Conservation (phyloP, 2,797 vertebrate species). For the Phalanger gymnotis region DNA sequence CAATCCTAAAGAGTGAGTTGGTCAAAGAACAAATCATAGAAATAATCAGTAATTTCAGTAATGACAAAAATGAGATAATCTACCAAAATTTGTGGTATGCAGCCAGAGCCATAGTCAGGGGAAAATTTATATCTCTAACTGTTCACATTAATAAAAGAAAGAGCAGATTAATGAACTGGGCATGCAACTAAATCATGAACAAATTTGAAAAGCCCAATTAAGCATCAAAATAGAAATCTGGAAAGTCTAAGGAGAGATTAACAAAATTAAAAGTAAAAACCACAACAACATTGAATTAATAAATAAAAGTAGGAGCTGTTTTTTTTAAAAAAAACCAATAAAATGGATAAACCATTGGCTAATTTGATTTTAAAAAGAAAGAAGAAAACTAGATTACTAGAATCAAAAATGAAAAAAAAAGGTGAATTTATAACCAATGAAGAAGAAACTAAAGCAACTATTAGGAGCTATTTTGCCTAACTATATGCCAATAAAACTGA, state of each 20-base stretch:
- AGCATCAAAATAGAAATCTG: not conserved
- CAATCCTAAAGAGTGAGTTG: no score
- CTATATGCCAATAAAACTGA: not conserved
- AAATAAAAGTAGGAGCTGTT: not conserved
- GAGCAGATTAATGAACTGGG: not conserved
- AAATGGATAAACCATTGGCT: not conserved
- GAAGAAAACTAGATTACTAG: not conserved
- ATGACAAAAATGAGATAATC: not conserved
- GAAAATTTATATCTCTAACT: not conserved
- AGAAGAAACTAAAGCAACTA: not conserved
- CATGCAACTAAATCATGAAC: not conserved
- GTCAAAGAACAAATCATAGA: not conserved
- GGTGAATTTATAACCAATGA: not conserved
- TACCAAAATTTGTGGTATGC: not conserved
- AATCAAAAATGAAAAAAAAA: not conserved
- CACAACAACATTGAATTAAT: not conserved
- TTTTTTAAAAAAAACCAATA: not conserved
- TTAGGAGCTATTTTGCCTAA: not conserved
- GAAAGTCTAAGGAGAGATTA: not conserved
- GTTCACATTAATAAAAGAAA: not conserved
- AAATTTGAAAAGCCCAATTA: not conserved
- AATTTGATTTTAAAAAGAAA: not conserved
- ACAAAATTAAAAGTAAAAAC: not conserved
- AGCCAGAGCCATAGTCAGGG: not conserved
- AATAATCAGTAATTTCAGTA: not conserved